phyloP scores from a whole-genome alignment of 2,113 vertebrate genomes.

The Sarotherodon lohbergeri region DNA sequence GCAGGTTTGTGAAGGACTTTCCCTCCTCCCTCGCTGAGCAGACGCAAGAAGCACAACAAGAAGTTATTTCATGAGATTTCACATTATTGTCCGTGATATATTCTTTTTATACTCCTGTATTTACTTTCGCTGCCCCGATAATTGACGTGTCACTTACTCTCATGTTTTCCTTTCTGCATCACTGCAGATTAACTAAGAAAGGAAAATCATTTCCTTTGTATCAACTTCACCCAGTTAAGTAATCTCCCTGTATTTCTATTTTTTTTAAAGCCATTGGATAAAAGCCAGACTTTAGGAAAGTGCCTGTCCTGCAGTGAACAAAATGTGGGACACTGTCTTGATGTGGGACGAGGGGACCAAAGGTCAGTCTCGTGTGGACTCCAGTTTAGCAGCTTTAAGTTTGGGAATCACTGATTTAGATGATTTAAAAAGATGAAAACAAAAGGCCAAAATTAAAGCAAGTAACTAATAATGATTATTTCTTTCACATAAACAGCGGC shows the following conservation, averaged over 20 bases:
- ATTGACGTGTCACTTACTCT: neutral
- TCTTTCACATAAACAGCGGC: neutral
- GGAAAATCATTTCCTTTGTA: rapidly evolving
- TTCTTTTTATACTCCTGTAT: neutral
- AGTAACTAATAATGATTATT: neutral
- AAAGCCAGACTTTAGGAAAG: neutral
- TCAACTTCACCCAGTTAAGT: neutral
- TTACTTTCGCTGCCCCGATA: neutral
- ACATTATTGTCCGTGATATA: neutral
- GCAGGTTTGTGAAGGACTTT: neutral
- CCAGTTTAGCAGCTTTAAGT: neutral
- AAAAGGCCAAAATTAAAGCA: neutral
- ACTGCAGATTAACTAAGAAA: neutral
- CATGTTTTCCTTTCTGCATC: neutral
- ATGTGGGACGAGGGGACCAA: neutral
- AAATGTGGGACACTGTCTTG: neutral
- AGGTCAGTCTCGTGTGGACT: neutral
- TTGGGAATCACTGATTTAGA: neutral
- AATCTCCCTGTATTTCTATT: rapidly evolving
- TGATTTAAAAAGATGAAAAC: neutral
- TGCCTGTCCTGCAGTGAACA: neutral
- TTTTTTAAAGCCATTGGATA: neutral
- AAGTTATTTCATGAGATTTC: no score
- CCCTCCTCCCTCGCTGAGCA: rapidly evolving
- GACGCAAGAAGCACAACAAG: neutral